phyloP scores from a whole-genome alignment of 1,140 invertebrate genomes.

The Tetraneura akinire region DNA sequence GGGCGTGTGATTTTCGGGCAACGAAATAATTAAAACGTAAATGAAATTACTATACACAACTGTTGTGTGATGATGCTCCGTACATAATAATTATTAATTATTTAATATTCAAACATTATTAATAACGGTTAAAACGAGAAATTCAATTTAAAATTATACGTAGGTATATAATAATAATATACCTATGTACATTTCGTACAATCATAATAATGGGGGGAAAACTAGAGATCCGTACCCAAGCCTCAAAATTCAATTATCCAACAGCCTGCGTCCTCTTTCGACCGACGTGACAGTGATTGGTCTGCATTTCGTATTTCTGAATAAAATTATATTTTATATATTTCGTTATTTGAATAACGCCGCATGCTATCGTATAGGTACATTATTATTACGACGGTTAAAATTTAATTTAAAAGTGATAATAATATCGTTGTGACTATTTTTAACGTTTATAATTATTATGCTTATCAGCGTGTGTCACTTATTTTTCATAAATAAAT shows the following conservation, averaged over 20 bases:
- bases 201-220: neutral
- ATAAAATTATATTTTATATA: too few relatives aligned
- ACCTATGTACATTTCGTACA: neutral
- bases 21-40: constrained; percentile 33
- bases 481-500: too few relatives aligned
- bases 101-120: neutral
- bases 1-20: neutral
- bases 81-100: constrained; percentile 33
- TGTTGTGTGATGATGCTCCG: neutral
- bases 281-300: neutral
- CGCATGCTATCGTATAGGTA: too few relatives aligned
- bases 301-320: neutral
- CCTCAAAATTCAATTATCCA: neutral
- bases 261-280: neutral
- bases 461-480: too few relatives aligned
- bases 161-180: too few relatives aligned
- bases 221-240: too few relatives aligned
- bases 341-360: too few relatives aligned
- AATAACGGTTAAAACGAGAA: neutral
- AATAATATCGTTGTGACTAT: too few relatives aligned
- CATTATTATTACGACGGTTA: too few relatives aligned
- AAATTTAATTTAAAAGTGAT: too few relatives aligned
- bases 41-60: neutral
- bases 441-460: too few relatives aligned
- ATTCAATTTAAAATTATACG: constrained; percentile 10